These are phyloP conservation scores for Isichthys henryi DNA, from an alignment of 2,113 vertebrate species.

Conservation along the genomic window DNA sequence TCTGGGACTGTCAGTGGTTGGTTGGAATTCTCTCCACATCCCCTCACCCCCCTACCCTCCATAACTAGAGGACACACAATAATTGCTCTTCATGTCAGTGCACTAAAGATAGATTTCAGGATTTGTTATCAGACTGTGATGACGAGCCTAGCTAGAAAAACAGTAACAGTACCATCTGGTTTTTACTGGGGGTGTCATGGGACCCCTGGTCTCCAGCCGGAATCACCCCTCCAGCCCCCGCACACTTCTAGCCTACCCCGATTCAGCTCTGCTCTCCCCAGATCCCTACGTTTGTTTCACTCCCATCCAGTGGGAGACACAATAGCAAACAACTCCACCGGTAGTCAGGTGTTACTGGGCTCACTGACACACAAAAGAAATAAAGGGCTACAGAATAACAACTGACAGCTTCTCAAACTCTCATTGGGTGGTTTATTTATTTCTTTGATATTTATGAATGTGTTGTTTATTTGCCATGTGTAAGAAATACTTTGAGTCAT, in stretches of 20 bases:
- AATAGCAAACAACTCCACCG: not conserved
- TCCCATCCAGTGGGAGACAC: not conserved
- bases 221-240: not conserved
- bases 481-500: not conserved
- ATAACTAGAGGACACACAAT: not conserved
- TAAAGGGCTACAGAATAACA: not conserved
- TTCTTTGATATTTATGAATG: not conserved
- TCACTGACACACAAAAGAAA: not conserved
- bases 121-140: not conserved
- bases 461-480: not conserved
- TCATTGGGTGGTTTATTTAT: not conserved
- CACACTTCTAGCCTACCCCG: not conserved
- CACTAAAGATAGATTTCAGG: not conserved
- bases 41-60: not conserved
- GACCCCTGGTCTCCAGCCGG: not conserved
- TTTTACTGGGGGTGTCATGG: not conserved
- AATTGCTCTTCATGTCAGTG: not conserved
- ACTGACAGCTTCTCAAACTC: not conserved
- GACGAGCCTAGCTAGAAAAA: not conserved
- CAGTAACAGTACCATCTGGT: not conserved
- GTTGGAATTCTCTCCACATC: not conserved
- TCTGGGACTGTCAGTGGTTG: not conserved
- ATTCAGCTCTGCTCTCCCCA: not conserved
- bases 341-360: not conserved
- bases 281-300: not conserved